Conservation (phyloP, 2,113 vertebrate species). For the Microtus richardsoni region DNA sequence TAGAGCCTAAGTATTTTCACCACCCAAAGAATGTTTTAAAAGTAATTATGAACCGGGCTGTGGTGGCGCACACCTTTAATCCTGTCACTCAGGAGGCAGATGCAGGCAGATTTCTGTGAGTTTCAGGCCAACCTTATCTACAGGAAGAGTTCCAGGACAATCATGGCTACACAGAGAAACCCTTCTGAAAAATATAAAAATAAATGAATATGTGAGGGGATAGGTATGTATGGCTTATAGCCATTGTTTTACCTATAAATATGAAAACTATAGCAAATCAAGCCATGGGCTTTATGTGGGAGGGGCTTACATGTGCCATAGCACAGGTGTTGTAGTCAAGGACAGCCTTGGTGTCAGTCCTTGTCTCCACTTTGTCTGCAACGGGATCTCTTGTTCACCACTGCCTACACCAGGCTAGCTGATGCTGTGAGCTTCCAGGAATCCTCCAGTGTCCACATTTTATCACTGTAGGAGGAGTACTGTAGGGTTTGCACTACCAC, state of each 20-base stretch:
- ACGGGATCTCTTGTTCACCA: not conserved
- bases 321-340: not conserved
- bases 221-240: not conserved
- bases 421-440: not conserved
- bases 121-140: not conserved
- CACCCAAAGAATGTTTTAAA: not conserved
- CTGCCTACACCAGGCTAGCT: not conserved
- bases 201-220: not conserved
- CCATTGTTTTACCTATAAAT: not conserved
- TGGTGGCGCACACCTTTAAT: not conserved
- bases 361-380: not conserved
- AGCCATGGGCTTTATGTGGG: not conserved
- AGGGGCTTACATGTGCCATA: not conserved
- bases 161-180: not conserved
- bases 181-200: not conserved
- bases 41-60: not conserved
- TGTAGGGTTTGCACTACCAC: not conserved
- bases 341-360: not conserved
- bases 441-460: not conserved
- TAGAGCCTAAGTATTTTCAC: not conserved
- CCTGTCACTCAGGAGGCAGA: not conserved
- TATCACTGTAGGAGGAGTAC: not conserved
- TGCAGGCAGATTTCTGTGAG: not conserved
- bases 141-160: not conserved
- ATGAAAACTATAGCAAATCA: not conserved